phyloP scores from a whole-genome alignment of 2,113 vertebrate genomes.

The Mormyrus lacerda region DNA sequence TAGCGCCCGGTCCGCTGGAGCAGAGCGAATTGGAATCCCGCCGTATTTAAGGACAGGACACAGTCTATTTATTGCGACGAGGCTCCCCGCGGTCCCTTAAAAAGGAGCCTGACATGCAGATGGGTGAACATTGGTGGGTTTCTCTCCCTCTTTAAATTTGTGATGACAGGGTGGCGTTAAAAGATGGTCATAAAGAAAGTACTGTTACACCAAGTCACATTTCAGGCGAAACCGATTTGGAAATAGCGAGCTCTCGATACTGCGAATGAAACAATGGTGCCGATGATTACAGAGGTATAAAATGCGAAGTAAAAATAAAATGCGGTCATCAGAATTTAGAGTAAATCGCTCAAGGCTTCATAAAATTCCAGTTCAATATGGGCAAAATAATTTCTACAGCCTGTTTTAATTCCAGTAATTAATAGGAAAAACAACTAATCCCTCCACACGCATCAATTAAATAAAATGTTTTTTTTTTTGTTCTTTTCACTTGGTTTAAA shows the following conservation, averaged over 20 bases:
- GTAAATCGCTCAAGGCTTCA: background rate
- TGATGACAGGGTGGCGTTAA: background rate
- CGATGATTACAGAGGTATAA: background rate
- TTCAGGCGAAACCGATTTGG: background rate
- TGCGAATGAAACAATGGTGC: background rate
- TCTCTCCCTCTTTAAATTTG: background rate
- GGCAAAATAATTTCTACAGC: background rate
- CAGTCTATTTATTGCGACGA: constrained; percentile 1
- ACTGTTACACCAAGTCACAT: background rate
- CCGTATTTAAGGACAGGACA: background rate
- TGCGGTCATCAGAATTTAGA: background rate
- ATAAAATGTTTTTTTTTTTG: background rate
- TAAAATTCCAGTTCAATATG: background rate
- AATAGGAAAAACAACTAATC: background rate
- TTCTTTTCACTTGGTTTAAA: background rate
- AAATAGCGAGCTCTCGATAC: background rate
- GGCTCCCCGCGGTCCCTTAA: background rate
- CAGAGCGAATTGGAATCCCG: background rate
- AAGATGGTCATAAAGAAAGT: background rate
- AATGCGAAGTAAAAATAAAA: background rate
- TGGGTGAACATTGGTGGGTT: background rate
- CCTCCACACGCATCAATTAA: background rate
- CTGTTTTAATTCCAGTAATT: background rate
- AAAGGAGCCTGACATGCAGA: constrained; percentile 4
- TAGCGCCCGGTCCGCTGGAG: background rate